Evolutionary conservation across 1,140 invertebrate genomes (phyloP), one percentile per base, ranked within the genome.

Genomic region (Drusus annulatus): DNA sequence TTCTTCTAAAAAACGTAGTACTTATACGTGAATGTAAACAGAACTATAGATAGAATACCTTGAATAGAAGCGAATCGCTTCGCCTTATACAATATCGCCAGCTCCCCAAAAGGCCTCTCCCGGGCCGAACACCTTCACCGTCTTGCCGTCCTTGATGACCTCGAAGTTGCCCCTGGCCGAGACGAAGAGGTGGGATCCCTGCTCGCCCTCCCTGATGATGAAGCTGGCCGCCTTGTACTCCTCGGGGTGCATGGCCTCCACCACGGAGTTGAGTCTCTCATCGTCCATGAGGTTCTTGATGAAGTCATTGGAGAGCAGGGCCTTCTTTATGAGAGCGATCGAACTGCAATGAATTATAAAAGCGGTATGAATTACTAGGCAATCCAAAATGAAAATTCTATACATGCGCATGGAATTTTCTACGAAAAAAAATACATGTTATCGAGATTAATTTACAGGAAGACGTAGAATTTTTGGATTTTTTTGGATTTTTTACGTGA

Each of bases 81-180:
- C 31, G 96, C 97, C 89, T 97, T 98, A 88, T 98, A 98, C 5
- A 99, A 89, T 84, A 98, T 95, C 2, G 97, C 97, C 31, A 99
- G 89, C 90, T 98, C 97, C 23, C 97, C 97, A 87, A 99, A n/a
- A 99, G 0, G 96, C 97, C 81, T 96, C 94, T 16, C 95, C 96
- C 0, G 94, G 92, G 1, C 94, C 93, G 86, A 99, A 96, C 76
- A 90, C 93, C 62, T 94, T 94, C 50, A 97, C 92, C 15, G 94
- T 91, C 80, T 94, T 93, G 45, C 93, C 92, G 81, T 93, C 93
- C 85, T 97, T 97, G 23, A 96, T 93, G 2, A 97, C 95, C 87
- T 98, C 95, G 84, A 97, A 95, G 84, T 94, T 92, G 16, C 97
- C 97, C 80, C 95, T 93, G 5, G 93, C 94, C 0, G 95, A 95